A percentile compares a stretch with the other conserved stretches of the same genome.
These are phyloP conservation scores for Gallinago undulata DNA, from an alignment of 2,113 vertebrate species.

Conservation along the genomic window DNA sequence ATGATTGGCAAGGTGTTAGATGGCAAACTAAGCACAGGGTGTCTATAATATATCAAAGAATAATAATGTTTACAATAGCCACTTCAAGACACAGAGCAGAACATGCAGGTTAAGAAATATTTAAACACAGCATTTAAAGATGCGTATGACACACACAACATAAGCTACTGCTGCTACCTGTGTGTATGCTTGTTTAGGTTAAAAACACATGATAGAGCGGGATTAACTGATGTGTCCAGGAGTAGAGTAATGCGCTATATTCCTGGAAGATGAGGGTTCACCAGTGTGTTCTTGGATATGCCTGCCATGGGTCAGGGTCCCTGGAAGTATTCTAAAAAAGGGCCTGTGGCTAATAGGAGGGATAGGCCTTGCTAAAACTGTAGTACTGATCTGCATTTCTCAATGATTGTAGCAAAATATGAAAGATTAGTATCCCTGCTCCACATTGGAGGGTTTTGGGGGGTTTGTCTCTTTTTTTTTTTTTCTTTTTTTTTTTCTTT, in stretches of 20 bases:
- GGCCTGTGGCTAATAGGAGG: background rate
- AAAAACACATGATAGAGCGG: rapidly evolving
- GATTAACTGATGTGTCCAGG: no score
- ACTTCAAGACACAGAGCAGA: background rate
- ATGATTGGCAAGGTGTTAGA: background rate
- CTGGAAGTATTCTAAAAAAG: rapidly evolving
- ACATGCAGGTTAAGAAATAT: background rate
- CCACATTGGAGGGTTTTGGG: background rate
- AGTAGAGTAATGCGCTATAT: rapidly evolving
- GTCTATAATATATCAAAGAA: background rate
- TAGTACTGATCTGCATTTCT: background rate
- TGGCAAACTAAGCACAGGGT: background rate
- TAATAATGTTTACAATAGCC: background rate
- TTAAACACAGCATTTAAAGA: background rate
- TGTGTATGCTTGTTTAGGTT: background rate
- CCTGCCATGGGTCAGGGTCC: background rate
- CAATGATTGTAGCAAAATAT: background rate
- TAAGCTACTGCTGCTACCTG: background rate
- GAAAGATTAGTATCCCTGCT: background rate
- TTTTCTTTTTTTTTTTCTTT: no score
- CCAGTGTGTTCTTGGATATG: no score
- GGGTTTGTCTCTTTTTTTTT: background rate
- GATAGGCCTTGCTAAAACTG: background rate
- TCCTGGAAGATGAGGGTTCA: background rate
- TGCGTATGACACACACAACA: background rate